phyloP scores from a whole-genome alignment of 2,888 invertebrate genomes.

The Epiblema foenella region DNA sequence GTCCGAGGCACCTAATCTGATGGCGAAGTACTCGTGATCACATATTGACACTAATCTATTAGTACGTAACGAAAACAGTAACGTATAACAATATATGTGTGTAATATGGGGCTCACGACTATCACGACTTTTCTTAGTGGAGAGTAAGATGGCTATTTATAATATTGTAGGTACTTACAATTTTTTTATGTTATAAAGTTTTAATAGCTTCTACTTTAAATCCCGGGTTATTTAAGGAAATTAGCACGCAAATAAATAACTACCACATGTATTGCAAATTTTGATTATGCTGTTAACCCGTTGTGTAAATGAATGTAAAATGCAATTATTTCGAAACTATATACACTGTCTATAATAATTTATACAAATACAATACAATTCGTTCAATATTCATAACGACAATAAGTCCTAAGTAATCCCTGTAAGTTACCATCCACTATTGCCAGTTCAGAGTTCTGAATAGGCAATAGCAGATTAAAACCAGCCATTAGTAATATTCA shows the following conservation, averaged over 20 bases:
- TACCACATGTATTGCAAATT: background rate
- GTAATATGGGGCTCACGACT: conserved; percentile 40
- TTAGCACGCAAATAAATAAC: too few relatives aligned
- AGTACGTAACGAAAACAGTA: conserved; percentile 40
- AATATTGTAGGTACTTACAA: background rate
- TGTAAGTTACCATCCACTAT: too few relatives aligned
- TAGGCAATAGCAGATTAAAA: conserved; percentile 33
- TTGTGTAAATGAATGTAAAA: background rate
- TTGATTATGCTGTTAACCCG: background rate
- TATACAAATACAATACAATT: conserved; percentile 15
- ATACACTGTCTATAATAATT: background rate
- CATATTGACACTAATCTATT: conserved; percentile 45
- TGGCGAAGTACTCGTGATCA: conserved; percentile 42
- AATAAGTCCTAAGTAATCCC: conserved; percentile 29
- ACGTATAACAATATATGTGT: conserved; percentile 15
- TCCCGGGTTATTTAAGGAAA: background rate
- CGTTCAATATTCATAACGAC: conserved; percentile 13
- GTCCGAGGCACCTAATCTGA: conserved; percentile 41
- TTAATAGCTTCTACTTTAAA: background rate
- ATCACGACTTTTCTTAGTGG: conserved; percentile 14
- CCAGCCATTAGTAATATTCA: conserved; percentile 40
- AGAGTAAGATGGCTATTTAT: conserved; percentile 1
- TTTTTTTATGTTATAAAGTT: background rate
- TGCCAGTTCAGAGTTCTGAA: too few relatives aligned
- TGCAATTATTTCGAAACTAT: conserved; percentile 2